Evolutionary conservation across 2,797 vertebrate genomes (phyloP).

Genomic region (Heteromormyrus szaboi): DNA sequence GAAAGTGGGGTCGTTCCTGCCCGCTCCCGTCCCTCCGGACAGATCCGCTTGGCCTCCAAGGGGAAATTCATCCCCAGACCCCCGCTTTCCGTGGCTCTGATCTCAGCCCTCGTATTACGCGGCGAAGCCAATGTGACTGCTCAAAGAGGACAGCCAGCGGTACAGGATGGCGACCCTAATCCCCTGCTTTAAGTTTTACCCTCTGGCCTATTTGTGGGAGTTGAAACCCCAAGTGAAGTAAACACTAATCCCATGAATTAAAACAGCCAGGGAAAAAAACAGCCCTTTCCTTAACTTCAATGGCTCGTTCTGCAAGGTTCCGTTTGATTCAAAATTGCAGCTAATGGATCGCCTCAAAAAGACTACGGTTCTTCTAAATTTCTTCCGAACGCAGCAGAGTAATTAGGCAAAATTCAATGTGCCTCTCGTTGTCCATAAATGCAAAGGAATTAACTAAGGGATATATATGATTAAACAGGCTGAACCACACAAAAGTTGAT

Average conservation of each 20-base stretch:
- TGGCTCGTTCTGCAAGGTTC: conserved; percentile 33
- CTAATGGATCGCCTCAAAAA: conserved; percentile 35
- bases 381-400: conserved; percentile 30
- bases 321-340: conserved; percentile 27
- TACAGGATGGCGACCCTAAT: conserved; percentile 31
- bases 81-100: background rate
- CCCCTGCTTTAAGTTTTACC: conserved; percentile 22
- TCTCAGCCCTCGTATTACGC: background rate
- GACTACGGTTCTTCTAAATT: conserved; percentile 21
- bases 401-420: conserved; percentile 4
- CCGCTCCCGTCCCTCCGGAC: background rate
- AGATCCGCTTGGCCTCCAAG: background rate
- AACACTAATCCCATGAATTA: conserved; percentile 51
- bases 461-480: conserved; percentile 7
- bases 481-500: background rate
- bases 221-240: conserved; percentile 48
- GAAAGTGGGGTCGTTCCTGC: background rate
- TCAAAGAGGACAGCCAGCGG: background rate
- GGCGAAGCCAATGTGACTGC: background rate
- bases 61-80: background rate
- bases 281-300: conserved; percentile 35
- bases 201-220: conserved; percentile 22
- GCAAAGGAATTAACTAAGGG: conserved; percentile 1
- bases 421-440: conserved; percentile 10
- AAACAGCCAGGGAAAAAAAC: conserved; percentile 31